Evolutionary conservation across 1,140 invertebrate species (phyloP), one percentile per base, ranked within the genome.

Genomic region (Druon quercuslanigerum): DNA sequence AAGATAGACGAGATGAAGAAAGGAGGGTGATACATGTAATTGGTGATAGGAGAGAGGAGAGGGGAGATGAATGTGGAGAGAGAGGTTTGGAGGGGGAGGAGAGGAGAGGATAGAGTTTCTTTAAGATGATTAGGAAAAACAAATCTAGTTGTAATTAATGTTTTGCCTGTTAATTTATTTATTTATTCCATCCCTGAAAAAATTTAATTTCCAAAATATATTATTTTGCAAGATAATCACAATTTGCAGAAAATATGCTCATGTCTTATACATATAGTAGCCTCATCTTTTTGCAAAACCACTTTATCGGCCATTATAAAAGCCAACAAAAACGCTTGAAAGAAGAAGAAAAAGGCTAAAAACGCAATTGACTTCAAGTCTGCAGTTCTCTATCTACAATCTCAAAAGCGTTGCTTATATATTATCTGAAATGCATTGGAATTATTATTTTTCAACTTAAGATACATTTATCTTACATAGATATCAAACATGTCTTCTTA

Each of bases 371-470:
- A 16, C 11, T 66, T 66, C 25, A 40, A 16, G 57, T 33, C 40
- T 33, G 57, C 25, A 66, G 40, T 66, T 66, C 57, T 66, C 57
- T 66, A 66, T 66, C 57, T 66, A 25, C 57, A 20, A 66, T 66
- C 57, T 66, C 20, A 12, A 25, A 66, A 66, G 20, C 57, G 16
- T 25, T 66, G 20, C 25, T 40, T 66, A 13, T 60, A 60, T 66
- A 66, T 66, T 66, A 66, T 66, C 13, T 16, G 57, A 66, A 66
- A 66, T 66, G 25, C 57, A 66, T 66, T 66, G 25, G 57, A 20
- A 60, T 60, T 33, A 66, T 66, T 33, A 33, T 16, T 66, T 20
- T 8, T 33, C 13, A 12, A 40, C 40, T 66, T 66, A 33, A 66
- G 25, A 66, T 33, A 66, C 12, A 66, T 66, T 66, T 66, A 66